Evolutionary conservation across 2,797 vertebrate genomes (phyloP), one percentile per base, ranked within the genome.

Genomic region (Sebastes vulpes): DNA sequence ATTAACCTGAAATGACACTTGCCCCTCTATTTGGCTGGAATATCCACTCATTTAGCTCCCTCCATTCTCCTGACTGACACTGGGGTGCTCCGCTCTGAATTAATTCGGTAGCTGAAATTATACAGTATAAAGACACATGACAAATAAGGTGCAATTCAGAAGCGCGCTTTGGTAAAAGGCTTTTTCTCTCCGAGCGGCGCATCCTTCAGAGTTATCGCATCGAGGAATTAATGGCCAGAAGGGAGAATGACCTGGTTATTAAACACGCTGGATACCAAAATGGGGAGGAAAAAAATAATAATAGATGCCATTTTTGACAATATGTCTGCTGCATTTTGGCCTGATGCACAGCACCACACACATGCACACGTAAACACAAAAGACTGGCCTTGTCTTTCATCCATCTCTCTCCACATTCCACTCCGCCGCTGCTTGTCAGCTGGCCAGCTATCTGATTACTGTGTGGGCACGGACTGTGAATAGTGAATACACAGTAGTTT

Each of bases 1-100:
- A 95, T 94, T 93, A 93, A 93, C 92, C 91, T 83, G 79, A 26
- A 61, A 74, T 91, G 88, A 91, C 93, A 87, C 82, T 79, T 70
- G 65, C 57, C 70, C 87, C 71, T 75, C 42, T 73, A 60, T 92
- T 90, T 79, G 87, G 80, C 83, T 75, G 58, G 65, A 91, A 92
- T 85, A 87, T 88, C 66, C 71, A 68, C 77, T 92, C 87, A 91
- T 92, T 93, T 92, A 89, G 84, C 79, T 81, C 69, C 67, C 11
- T 80, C 82, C 77, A 69, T 93, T 92, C 80, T 92, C 68, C 86
- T 42, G 75, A 72, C 84, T 86, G 86, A 89, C 91, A 91, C 65
- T 6, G 56, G 72, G 60, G 82, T 46, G 69, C 87, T 80, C 67
- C 14, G 78, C 83, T 68, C 60, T 26, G 80, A 89, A 92, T 94